A percentile compares a stretch with the other conserved stretches of the same genome.
phyloP scores from a whole-genome alignment of 1,140 invertebrate species.

The Scaptomyza graminum region DNA sequence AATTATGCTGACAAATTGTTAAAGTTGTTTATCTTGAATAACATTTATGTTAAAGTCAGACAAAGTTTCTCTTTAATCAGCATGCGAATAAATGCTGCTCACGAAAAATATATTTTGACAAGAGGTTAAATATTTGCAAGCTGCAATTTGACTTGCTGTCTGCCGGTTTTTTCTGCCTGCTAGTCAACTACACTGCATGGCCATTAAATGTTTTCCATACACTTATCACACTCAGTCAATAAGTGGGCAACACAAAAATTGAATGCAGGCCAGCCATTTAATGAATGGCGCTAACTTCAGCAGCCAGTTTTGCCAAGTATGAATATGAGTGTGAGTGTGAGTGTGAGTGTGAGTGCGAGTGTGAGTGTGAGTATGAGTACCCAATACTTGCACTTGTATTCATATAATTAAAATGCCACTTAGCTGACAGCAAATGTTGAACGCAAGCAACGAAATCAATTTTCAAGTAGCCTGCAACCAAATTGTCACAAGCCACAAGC shows the following conservation, averaged over 20 bases:
- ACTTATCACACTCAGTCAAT: slow-evolving; percentile 27
- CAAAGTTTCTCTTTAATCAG: neutral
- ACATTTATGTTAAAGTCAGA: neutral
- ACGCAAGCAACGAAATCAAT: slow-evolving; percentile 53
- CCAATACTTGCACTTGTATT: slow-evolving; percentile 13
- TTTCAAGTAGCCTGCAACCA: slow-evolving; percentile 61
- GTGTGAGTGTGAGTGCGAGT: slow-evolving; percentile 15
- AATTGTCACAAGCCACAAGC: slow-evolving; percentile 53
- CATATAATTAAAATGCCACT: slow-evolving; percentile 61
- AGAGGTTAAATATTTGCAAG: slow-evolving; percentile 36
- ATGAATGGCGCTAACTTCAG: slow-evolving; percentile 42
- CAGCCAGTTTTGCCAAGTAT: slow-evolving; percentile 3
- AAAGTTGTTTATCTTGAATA: neutral
- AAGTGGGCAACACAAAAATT: slow-evolving; percentile 13
- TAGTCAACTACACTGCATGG: slow-evolving; percentile 8
- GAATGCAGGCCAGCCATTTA: slow-evolving; percentile 25
- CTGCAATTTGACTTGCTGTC: slow-evolving; percentile 17
- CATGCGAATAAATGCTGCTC: neutral
- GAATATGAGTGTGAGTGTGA: slow-evolving; percentile 1
- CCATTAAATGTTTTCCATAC: slow-evolving; percentile 33
- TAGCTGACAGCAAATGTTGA: slow-evolving; percentile 19
- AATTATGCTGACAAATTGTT: neutral
- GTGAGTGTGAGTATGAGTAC: slow-evolving; percentile 13
- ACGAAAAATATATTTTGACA: slow-evolving; percentile 36
- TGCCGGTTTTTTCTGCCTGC: neutral